Conservation (phyloP, 1,140 invertebrate genomes). For the Drosophila suzukii region DNA sequence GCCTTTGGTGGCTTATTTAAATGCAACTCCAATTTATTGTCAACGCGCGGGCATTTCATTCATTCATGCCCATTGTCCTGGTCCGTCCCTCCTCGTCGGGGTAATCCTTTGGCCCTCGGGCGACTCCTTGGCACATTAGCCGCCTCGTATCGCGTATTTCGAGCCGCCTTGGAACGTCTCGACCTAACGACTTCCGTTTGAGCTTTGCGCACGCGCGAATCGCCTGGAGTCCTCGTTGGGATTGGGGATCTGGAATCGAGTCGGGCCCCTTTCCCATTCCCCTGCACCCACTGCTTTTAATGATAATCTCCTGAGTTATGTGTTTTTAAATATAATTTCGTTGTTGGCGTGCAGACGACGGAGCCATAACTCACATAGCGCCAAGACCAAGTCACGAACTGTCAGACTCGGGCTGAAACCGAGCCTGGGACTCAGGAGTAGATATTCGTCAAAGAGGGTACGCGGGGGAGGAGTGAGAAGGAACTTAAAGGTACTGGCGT, state of each 20-base stretch:
- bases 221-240: slow-evolving; percentile 32
- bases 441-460: not conserved
- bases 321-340: slow-evolving; percentile 84
- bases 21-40: slow-evolving; percentile 81
- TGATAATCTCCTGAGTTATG: slow-evolving; percentile 84
- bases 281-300: slow-evolving; percentile 78
- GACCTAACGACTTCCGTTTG: slow-evolving; percentile 79
- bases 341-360: slow-evolving; percentile 81
- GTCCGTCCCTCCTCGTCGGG: slow-evolving; percentile 8
- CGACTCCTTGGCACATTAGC: slow-evolving; percentile 63
- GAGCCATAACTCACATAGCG: slow-evolving; percentile 76
- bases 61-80: slow-evolving; percentile 73
- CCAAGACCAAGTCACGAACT: slow-evolving; percentile 79
- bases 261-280: not conserved
- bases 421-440: slow-evolving; percentile 10
- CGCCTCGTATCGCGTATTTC: slow-evolving; percentile 45
- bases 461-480: not conserved
- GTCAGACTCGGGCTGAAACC: slow-evolving; percentile 44
- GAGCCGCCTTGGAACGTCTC: slow-evolving; percentile 39
- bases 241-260: slow-evolving; percentile 32
- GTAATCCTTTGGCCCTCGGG: slow-evolving; percentile 72
- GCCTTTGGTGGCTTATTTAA: slow-evolving; percentile 69
- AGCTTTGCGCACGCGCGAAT: slow-evolving; percentile 75
- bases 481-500: slow-evolving; percentile 7
- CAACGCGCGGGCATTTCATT: slow-evolving; percentile 66